These are phyloP conservation scores for Suncus etruscus DNA, from an alignment of 2,113 vertebrate genomes.

Conservation along the genomic window DNA sequence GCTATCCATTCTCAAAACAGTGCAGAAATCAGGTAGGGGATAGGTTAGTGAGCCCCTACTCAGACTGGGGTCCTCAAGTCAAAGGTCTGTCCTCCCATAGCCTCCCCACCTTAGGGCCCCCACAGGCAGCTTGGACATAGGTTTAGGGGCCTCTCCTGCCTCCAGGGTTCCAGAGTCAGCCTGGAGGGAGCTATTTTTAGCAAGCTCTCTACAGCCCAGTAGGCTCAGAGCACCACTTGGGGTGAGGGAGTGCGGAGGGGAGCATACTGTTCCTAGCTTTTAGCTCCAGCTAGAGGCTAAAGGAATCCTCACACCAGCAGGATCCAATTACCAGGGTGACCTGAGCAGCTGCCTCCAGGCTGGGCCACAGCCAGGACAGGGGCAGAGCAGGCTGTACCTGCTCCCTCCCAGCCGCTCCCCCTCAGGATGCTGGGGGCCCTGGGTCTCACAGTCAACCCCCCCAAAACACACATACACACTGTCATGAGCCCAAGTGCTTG, in stretches of 20 bases:
- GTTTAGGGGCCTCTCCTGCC: too few species aligned
- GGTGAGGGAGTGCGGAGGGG: background rate
- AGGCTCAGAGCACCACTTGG: background rate
- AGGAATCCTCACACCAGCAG: constrained; percentile 60
- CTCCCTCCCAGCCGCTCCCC: fast-evolving
- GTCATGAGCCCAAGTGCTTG: too few species aligned
- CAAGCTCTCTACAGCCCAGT: background rate
- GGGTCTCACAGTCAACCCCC: too few species aligned
- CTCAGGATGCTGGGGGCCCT: background rate
- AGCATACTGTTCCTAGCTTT: constrained; percentile 60
- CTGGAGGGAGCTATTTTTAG: constrained; percentile 51
- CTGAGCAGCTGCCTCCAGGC: constrained; percentile 25
- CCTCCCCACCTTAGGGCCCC: background rate
- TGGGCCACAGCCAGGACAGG: background rate
- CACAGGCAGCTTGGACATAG: background rate
- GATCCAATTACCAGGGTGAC: constrained; percentile 59
- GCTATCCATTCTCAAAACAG: background rate
- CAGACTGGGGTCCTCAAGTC: background rate
- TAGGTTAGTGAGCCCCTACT: background rate
- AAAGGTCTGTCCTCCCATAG: background rate
- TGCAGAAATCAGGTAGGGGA: background rate
- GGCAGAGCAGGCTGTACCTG: background rate
- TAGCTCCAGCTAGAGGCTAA: constrained; percentile 23
- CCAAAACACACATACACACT: too few species aligned
- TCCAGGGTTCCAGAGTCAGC: background rate